phyloP scores from a whole-genome alignment of 2,888 invertebrate species.

The Nasonia oneida region DNA sequence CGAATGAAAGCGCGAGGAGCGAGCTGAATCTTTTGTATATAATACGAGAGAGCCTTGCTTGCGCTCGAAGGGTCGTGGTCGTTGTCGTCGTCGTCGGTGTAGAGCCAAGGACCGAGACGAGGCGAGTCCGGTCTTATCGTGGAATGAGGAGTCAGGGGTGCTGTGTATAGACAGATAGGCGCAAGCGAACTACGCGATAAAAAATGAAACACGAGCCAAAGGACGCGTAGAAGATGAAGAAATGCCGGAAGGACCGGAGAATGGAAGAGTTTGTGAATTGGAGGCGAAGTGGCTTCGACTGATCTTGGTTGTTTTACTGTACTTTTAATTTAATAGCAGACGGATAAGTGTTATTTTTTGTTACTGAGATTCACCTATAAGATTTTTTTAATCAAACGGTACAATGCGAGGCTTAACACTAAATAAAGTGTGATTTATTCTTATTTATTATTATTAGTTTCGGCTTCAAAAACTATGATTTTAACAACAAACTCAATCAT shows the following conservation, averaged over 20 bases:
- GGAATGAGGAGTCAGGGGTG: not conserved
- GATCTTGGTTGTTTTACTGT: not conserved
- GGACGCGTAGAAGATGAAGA: not conserved
- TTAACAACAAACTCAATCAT: too few species aligned
- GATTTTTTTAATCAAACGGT: too few species aligned
- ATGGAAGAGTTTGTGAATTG: not conserved
- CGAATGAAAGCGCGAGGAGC: not conserved
- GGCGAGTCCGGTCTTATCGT: slow-evolving; percentile 36
- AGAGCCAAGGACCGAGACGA: not conserved
- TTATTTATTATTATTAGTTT: too few species aligned
- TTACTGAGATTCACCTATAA: too few species aligned
- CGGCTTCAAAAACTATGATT: too few species aligned
- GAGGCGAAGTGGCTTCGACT: not conserved
- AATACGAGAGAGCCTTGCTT: not conserved
- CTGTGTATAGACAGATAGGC: not conserved
- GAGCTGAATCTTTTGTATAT: slow-evolving; percentile 12
- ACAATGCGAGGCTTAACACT: too few species aligned
- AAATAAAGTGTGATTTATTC: too few species aligned
- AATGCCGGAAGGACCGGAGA: not conserved
- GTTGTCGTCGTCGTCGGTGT: not conserved
- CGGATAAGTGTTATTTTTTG: not conserved
- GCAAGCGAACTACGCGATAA: slow-evolving; percentile 28
- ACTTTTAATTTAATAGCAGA: not conserved
- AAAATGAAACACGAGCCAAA: slow-evolving; percentile 31
- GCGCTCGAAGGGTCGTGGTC: slow-evolving; percentile 1